phyloP scores from a whole-genome alignment of 2,888 invertebrate species.

The Andrena fulva region DNA sequence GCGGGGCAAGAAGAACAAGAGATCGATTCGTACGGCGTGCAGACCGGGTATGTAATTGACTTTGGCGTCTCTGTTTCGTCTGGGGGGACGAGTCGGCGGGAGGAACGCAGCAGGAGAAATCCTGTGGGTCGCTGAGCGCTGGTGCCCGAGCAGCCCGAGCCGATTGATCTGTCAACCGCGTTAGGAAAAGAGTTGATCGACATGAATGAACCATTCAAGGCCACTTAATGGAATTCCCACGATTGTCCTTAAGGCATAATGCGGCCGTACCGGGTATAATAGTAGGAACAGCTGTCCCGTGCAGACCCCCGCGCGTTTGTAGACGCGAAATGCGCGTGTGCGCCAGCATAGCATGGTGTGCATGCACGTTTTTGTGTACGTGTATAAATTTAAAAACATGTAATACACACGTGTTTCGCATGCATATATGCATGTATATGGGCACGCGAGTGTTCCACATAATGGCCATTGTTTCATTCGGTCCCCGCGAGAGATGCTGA shows the following conservation, averaged over 20 bases:
- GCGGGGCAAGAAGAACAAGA: slow-evolving; percentile 45
- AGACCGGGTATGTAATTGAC: slow-evolving; percentile 72
- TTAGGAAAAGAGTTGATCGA: slow-evolving; percentile 83
- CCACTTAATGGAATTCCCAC: slow-evolving; percentile 84
- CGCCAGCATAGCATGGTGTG: slow-evolving; percentile 21
- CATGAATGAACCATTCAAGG: slow-evolving; percentile 85
- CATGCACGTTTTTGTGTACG: slow-evolving; percentile 23
- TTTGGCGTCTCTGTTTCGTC: slow-evolving; percentile 64
- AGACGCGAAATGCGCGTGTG: slow-evolving; percentile 15
- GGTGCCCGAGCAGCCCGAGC: slow-evolving; percentile 55
- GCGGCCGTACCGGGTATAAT: slow-evolving; percentile 76
- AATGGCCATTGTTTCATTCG: slow-evolving; percentile 81
- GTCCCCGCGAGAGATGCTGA: slow-evolving; percentile 75
- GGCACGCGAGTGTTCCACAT: slow-evolving; percentile 75
- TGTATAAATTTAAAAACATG: slow-evolving; percentile 39
- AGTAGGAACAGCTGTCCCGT: slow-evolving; percentile 72
- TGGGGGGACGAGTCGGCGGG: slow-evolving; percentile 29
- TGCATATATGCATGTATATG: slow-evolving; percentile 55
- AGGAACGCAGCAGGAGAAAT: slow-evolving; percentile 68
- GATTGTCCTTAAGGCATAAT: slow-evolving; percentile 84
- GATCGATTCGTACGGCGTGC: slow-evolving; percentile 63
- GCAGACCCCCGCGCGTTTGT: slow-evolving; percentile 20
- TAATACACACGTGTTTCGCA: slow-evolving; percentile 34
- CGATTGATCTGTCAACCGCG: slow-evolving; percentile 84
- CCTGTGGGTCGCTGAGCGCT: slow-evolving; percentile 63